Percentiles rank a stretch among this genome's conserved stretches.
Evolutionary conservation across 2,113 vertebrate genomes (phyloP).

Genomic region (Erinaceus europaeus): DNA sequence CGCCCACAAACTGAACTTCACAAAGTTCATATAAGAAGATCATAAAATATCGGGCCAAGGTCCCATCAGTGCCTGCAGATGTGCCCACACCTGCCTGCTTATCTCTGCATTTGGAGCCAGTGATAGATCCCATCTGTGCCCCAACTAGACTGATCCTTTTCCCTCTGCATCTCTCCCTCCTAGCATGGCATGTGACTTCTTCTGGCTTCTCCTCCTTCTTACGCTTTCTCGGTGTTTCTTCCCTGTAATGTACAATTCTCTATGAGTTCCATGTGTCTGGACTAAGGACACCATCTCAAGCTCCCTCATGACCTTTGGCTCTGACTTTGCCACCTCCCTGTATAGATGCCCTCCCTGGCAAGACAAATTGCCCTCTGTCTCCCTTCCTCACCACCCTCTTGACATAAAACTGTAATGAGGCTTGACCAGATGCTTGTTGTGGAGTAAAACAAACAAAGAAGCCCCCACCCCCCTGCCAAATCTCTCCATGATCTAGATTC

Average conservation of each 20-base stretch:
- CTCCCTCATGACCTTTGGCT: too few relatives aligned
- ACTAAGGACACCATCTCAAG: not conserved
- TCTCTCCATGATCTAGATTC: too few relatives aligned
- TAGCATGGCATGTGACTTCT: not conserved
- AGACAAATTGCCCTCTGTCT: rapidly evolving
- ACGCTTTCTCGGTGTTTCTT: not conserved
- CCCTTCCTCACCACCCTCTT: not conserved
- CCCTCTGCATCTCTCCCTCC: rapidly evolving
- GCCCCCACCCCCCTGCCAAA: too few relatives aligned
- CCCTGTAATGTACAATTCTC: not conserved
- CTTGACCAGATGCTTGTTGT: too few relatives aligned
- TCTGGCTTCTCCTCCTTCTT: not conserved
- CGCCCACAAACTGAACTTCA: not conserved
- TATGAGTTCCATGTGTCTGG: too few relatives aligned
- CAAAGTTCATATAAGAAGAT: not conserved
- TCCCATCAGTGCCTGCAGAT: too few relatives aligned
- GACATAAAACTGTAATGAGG: too few relatives aligned
- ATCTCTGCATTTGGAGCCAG: too few relatives aligned
- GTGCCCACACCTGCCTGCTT: not conserved
- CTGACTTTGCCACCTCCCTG: not conserved
- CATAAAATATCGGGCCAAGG: not conserved
- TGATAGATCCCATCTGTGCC: too few relatives aligned
- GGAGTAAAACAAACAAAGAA: too few relatives aligned
- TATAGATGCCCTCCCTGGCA: not conserved
- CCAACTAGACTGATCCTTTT: rapidly evolving